Conservation (phyloP, 2,888 invertebrate genomes). For the Eumacrocentrus americanus region DNA sequence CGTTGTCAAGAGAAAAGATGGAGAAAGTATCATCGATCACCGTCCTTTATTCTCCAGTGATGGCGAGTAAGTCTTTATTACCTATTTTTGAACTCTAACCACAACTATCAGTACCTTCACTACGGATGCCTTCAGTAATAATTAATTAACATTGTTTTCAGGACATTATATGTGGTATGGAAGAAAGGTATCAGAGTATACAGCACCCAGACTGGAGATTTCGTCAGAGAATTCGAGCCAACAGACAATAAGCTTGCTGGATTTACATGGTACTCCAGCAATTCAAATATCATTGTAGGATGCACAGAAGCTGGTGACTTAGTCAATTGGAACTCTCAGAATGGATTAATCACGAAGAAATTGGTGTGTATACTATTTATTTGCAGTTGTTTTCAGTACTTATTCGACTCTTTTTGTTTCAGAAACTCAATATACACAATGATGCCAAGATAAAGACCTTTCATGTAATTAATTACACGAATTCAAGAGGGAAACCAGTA, state of each 20-base stretch:
- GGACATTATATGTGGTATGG: conserved; percentile 69
- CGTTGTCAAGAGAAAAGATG: conserved; percentile 67
- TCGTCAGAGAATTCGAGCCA: conserved; percentile 66
- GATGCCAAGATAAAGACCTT: conserved; percentile 52
- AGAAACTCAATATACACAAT: conserved; percentile 43
- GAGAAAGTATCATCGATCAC: conserved; percentile 68
- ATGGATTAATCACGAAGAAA: conserved; percentile 63
- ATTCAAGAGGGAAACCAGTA: conserved; percentile 36
- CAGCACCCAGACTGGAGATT: conserved; percentile 71
- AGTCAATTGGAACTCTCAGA: conserved; percentile 66
- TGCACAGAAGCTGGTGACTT: conserved; percentile 67
- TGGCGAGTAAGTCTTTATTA: conserved; percentile 69
- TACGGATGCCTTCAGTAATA: not conserved
- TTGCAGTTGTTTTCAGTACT: not conserved
- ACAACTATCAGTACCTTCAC: not conserved
- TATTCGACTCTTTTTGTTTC: conserved; percentile 15
- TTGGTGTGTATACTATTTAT: conserved; percentile 60
- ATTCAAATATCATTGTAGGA: conserved; percentile 62
- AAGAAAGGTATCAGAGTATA: conserved; percentile 69
- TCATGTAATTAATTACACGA: conserved; percentile 49
- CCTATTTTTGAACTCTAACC: too few relatives aligned
- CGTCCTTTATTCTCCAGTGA: conserved; percentile 69
- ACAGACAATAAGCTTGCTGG: conserved; percentile 64
- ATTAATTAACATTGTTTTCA: conserved; percentile 53
- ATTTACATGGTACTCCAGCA: conserved; percentile 62